Base-by-base conservation (phyloP, 2,113 vertebrate genomes). In the Hucho hucho region DNA sequence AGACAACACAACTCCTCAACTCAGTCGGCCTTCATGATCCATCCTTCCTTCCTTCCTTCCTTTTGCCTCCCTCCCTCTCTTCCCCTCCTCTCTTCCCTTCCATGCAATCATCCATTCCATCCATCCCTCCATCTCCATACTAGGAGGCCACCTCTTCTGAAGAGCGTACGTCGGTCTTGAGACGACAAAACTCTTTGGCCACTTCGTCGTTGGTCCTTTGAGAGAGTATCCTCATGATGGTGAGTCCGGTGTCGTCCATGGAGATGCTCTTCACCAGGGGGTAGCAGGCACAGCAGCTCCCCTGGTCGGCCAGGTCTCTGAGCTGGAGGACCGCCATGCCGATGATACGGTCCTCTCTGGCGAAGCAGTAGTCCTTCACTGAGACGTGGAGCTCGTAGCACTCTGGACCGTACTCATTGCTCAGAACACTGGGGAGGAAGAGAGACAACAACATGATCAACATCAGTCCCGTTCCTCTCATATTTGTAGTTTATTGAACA, bases 281-380 rank as follows among this genome's bases (percentile, higher is more conserved):
- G 88, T 97, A 97, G 93, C 93, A 93, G 5, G 93, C 92, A 0
- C 93, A 87, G 14, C 93, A 87, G 90, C 94, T 91, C 7, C 95
- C 95, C 64, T 92, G 94, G 70, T 97, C 97, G 0, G 89, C 92
- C 49, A 98, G 89, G 83, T 86, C 92, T n/a, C 92, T 90, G 69
- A 99, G 94, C 88, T 94, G 97, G 84, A 99, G 95, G 13, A 99
- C 96, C 0, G 96, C 93, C 95, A 98, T 95, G 72, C 98, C 98
- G 0, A 99, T 92, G 63, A 98, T 16, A 43, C 95, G 95, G 77
- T 99, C 98, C 79, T 99, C 98, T 0, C 98, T 92, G 16, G 98
- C 98, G 7, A 99, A 99, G 93, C 98, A 99, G 90, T 99, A 99
- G 88, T 99, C 98, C 81, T 99, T 99, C 79, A 99, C 96, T 0